Evolutionary conservation across 2,797 vertebrate genomes (phyloP), one percentile per base, ranked within the genome.

Genomic region (Merluccius polli): DNA sequence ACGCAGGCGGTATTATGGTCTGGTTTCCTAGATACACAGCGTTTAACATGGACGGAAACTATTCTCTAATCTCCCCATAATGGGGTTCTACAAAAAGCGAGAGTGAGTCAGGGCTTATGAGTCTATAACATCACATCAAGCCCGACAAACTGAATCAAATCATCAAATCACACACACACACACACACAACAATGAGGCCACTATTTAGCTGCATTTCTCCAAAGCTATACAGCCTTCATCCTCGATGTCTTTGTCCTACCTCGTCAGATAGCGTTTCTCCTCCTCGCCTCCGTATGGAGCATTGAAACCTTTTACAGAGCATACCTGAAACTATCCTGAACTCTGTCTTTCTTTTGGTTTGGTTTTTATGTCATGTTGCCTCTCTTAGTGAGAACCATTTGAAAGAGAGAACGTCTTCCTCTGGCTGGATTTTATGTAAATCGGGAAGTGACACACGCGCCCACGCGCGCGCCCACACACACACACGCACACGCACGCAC

Each of bases 261-360:
- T 95, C 94, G 93, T 92, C 90, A 16, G 83, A 82, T 16, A 83
- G 77, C 12, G 75, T 78, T 4, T 90, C 84, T 59, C 52, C n/a
- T 24, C 87, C 92, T 70, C 83, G 86, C 81, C 94, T 87, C 86
- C 83, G 94, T 86, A 96, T 87, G 27, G 93, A 95, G 82, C 94
- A 84, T 16, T 86, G 88, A 84, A 95, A 92, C 36, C 86, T 90
- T 71, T 90, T 89, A 91, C 92, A 88, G 78, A 94, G 91, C 92
- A 94, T 94, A 70, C 27, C 70, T 72, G 27, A 11, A 65, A 70
- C 67, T 12, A n/a, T 70, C 33, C 27, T 75, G 73, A 67, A 21
- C 33, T 10, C 29, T 10, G 29, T 38, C 70, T 73, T 72, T 38
- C 70, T n/a, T 3, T 71, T 31, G 41, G 71, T 67, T 41, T 33